Base-by-base conservation (phyloP, 2,888 invertebrate species). In the Aporophyla nigra region DNA sequence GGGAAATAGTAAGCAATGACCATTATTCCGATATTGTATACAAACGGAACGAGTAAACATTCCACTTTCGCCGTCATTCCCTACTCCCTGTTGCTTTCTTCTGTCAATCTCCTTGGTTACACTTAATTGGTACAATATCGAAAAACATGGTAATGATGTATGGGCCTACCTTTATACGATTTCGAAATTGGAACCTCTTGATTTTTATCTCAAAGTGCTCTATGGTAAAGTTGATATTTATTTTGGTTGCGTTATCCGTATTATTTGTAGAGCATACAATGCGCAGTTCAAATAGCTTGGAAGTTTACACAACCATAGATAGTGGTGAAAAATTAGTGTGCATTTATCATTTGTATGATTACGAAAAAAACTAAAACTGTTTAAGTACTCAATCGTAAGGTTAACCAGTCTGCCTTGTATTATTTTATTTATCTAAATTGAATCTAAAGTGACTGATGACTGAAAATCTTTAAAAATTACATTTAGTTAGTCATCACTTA, bases 61-160 rank as follows among this genome's bases (percentile, higher is more conserved):
- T 91, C 92, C 92, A 93, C 94, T 94, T 94, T 94, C 94, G 90
- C 93, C 87, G 89, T 89, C 90, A 88, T 89, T 91, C 88, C 90
- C 86, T 86, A 89, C 89, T 89, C 89, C 90, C 90, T 87, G 87
- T 87, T 90, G 93, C 94, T 94, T 94, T 94, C 94, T 92, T 93
- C 93, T 93, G 94, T 94, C 94, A 93, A 92, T 94, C 94, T 92
- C 83, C 80, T 87, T 88, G 89, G 91, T 90, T 88, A 89, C 81
- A 87, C 88, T 91, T 93, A 93, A 94, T 94, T 94, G 94, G 93
- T 92, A 92, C 93, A 92, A 92, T 93, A 93, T 89, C 88, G 89
- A 80, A 86, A 88, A 87, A 88, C 80, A 80, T 74, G 82, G 82
- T 85, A 78, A 87, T 88, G 71, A 79, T 80, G 87, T 83, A 78